A percentile compares a stretch with the other conserved stretches of the same genome.
Evolutionary conservation across 2,888 invertebrate species (phyloP).

Genomic region (Cyrtodaria siliqua): DNA sequence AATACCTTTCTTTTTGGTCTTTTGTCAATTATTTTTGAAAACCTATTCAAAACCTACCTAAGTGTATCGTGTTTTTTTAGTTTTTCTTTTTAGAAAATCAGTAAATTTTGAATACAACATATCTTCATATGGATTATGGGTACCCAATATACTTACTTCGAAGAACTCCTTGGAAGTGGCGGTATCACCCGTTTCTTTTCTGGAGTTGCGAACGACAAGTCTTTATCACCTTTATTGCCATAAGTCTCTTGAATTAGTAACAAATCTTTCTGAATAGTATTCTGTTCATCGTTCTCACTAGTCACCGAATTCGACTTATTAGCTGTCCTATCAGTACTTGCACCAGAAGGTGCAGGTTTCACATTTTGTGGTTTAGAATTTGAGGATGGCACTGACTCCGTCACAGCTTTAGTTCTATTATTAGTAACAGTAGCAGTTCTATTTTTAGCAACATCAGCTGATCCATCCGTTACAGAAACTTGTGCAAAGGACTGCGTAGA

Average conservation of each 20-base stretch:
- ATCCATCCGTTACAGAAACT: conserved; percentile 1
- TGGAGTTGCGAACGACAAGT: conserved; percentile 49
- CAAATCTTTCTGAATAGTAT: too few relatives aligned
- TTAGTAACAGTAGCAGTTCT: background rate
- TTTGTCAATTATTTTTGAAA: too few relatives aligned
- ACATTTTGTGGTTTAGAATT: background rate
- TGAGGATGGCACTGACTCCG: background rate
- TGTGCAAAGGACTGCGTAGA: conserved; percentile 17
- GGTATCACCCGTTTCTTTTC: conserved; percentile 68
- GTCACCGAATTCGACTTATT: conserved; percentile 9
- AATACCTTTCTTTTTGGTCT: too few relatives aligned
- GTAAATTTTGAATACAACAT: too few relatives aligned
- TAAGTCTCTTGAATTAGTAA: too few relatives aligned
- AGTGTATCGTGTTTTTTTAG: too few relatives aligned
- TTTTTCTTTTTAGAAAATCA: too few relatives aligned
- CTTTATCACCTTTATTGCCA: too few relatives aligned
- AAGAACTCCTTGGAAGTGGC: conserved; percentile 74
- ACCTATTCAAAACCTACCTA: too few relatives aligned
- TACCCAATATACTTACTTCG: conserved; percentile 75
- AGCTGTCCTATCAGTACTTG: background rate
- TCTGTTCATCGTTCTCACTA: conserved; percentile 2
- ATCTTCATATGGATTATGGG: too few relatives aligned
- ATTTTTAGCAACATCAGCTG: background rate
- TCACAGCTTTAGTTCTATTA: background rate
- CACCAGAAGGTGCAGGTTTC: background rate